Conservation (phyloP, 2,888 invertebrate species). For the Encarsia formosa region DNA sequence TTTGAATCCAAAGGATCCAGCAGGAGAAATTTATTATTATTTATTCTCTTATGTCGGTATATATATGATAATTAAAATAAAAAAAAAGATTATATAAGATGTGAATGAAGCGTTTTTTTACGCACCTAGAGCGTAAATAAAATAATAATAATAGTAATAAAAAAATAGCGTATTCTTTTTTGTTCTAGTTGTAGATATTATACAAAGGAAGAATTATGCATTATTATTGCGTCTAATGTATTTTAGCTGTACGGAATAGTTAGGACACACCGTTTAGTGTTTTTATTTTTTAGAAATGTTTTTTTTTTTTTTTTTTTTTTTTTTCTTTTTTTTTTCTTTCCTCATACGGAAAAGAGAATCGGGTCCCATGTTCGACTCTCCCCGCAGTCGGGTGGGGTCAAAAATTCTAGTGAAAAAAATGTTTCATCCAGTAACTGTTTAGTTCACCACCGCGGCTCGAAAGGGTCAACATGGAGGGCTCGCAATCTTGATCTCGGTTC, state of each 20-base stretch:
- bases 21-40: conserved; percentile 46
- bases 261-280: conserved; percentile 38
- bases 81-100: conserved; percentile 22
- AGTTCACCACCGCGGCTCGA: conserved; percentile 15
- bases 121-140: no score
- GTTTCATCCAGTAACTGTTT: no score
- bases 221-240: conserved; percentile 40
- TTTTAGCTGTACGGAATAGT: conserved; percentile 35
- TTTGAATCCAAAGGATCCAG: conserved; percentile 32
- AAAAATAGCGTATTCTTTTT: conserved; percentile 19
- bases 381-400: conserved; percentile 40
- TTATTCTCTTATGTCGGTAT: conserved; percentile 44
- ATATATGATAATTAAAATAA: conserved; percentile 31
- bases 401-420: background rate
- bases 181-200: conserved; percentile 25
- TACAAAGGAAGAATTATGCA: conserved; percentile 31
- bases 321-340: conserved; percentile 16
- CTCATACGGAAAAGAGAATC: conserved; percentile 20
- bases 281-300: conserved; percentile 44
- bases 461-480: conserved; percentile 22
- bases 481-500: conserved; percentile 35
- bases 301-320: conserved; percentile 38
- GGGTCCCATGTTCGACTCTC: conserved; percentile 40
- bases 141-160: no score
- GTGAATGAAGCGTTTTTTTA: conserved; percentile 4